Conservation (phyloP, 2,888 invertebrate genomes). For the Coelinius sp. region DNA sequence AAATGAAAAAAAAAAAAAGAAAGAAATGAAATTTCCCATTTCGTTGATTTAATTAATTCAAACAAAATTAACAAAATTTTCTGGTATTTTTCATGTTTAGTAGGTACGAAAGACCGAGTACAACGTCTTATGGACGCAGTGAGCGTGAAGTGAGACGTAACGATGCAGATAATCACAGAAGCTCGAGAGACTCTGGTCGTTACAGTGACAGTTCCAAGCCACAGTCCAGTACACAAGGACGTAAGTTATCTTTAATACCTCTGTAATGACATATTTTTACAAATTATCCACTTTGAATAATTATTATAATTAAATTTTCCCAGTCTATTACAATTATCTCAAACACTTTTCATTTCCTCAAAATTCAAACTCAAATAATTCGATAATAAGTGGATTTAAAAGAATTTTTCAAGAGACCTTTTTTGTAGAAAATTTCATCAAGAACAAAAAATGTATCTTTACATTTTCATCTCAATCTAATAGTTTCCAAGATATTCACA, state of each 20-base stretch:
- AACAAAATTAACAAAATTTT: constrained; percentile 11
- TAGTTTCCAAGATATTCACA: too few species aligned
- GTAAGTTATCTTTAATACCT: constrained; percentile 57
- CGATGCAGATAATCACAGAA: constrained; percentile 65
- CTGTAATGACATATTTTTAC: too few species aligned
- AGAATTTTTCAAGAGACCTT: too few species aligned
- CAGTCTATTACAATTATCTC: too few species aligned
- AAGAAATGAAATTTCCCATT: neutral
- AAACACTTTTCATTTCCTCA: too few species aligned
- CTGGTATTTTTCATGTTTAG: constrained; percentile 23
- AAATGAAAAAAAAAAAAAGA: neutral
- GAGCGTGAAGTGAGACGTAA: constrained; percentile 67
- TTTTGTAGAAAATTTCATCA: too few species aligned
- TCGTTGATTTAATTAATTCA: neutral
- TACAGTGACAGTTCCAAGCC: constrained; percentile 67
- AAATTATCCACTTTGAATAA: too few species aligned
- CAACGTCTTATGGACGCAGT: constrained; percentile 58
- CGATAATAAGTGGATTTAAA: too few species aligned
- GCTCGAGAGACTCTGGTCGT: constrained; percentile 63
- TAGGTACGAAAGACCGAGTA: constrained; percentile 65
- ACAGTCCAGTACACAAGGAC: constrained; percentile 62
- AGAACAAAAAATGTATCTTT: too few species aligned
- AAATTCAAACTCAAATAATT: neutral
- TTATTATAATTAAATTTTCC: too few species aligned
- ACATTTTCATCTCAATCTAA: too few species aligned